phyloP scores from a whole-genome alignment of 2,113 vertebrate genomes.

The Elephantulus edwardii region DNA sequence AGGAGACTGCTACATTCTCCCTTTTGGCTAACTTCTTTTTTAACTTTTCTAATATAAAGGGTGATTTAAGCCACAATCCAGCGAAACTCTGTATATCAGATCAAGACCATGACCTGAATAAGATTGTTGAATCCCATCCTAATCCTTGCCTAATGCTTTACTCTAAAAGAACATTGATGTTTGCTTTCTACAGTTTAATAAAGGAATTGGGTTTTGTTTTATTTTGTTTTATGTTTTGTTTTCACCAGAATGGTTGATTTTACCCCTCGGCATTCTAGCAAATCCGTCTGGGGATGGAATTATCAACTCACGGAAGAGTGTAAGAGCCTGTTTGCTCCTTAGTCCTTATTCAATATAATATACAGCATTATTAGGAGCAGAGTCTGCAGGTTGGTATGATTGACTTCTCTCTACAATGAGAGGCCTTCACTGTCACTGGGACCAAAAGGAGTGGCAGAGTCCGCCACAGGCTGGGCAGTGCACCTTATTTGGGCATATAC shows the following conservation, averaged over 20 bases:
- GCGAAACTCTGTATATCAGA: not conserved
- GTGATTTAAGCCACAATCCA: not conserved
- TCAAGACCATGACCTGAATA: not conserved
- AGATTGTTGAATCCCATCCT: too few species aligned
- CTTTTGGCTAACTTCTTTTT: not conserved
- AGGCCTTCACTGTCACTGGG: not conserved
- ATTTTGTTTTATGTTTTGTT: conserved; percentile 41
- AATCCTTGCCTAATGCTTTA: not conserved
- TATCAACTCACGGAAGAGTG: conserved; percentile 48
- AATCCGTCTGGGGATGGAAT: conserved; percentile 38
- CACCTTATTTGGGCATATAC: not conserved
- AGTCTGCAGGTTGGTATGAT: not conserved
- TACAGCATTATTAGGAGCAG: conserved; percentile 8
- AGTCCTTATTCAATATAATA: conserved; percentile 61
- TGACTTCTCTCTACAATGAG: not conserved
- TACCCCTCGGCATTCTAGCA: conserved; percentile 18
- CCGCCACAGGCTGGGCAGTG: too few species aligned
- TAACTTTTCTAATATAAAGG: not conserved
- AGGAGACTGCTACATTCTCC: not conserved
- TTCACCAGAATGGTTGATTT: not conserved
- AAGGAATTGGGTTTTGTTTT: conserved; percentile 49
- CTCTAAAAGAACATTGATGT: not conserved
- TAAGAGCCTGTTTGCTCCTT: not conserved
- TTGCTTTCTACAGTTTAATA: conserved; percentile 2
- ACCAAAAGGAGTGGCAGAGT: not conserved